phyloP scores from a whole-genome alignment of 2,797 vertebrate genomes.

The Pristis pectinata region DNA sequence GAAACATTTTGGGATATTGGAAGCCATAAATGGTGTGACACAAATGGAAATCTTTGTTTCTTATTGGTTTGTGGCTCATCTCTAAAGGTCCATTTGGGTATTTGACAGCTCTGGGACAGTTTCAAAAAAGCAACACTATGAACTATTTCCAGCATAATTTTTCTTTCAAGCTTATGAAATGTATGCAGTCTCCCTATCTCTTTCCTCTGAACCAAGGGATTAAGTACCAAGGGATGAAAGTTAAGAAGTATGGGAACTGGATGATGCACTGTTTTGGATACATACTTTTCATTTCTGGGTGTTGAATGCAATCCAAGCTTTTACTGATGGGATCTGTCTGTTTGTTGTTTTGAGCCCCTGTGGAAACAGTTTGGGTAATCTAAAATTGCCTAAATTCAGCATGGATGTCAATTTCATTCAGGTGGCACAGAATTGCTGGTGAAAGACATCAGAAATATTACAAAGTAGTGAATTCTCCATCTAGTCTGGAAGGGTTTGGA shows the following conservation, averaged over 20 bases:
- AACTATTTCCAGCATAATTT: background rate
- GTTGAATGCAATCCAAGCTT: background rate
- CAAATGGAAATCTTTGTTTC: background rate
- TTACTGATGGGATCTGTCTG: background rate
- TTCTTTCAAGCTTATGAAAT: background rate
- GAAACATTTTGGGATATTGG: background rate
- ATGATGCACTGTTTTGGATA: background rate
- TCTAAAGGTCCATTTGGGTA: background rate
- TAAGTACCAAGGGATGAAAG: background rate
- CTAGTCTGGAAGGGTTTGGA: background rate
- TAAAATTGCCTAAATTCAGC: background rate
- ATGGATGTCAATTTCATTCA: background rate
- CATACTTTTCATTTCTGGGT: background rate
- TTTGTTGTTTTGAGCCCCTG: background rate
- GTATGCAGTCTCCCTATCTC: background rate
- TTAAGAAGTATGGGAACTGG: background rate
- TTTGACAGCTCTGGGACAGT: background rate
- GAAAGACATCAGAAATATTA: background rate
- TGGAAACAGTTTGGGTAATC: background rate
- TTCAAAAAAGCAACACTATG: background rate
- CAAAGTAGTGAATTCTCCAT: background rate
- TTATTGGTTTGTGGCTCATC: background rate
- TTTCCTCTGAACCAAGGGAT: background rate
- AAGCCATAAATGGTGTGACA: background rate
- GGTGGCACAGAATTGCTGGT: background rate